phyloP scores from a whole-genome alignment of 2,797 vertebrate genomes.

The Vultur gryphus region DNA sequence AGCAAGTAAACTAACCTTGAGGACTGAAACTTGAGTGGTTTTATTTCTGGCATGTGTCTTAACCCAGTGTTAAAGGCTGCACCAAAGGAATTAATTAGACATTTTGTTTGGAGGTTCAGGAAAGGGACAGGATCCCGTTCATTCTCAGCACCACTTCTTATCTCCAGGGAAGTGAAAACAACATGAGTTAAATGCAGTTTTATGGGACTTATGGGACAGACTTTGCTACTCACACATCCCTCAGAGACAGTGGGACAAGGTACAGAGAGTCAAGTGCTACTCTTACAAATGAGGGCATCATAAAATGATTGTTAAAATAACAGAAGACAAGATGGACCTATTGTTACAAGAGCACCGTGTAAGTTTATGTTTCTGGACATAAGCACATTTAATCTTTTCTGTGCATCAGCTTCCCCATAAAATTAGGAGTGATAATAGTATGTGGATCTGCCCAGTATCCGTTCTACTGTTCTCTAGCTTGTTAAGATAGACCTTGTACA shows the following conservation, averaged over 20 bases:
- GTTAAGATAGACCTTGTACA: not conserved
- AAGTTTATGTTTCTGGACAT: not conserved
- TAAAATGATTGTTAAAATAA: not conserved
- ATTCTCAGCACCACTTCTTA: not conserved
- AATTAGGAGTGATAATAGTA: not conserved
- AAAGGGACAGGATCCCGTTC: not conserved
- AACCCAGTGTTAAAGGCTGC: not conserved
- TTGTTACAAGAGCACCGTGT: not conserved
- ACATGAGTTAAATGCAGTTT: not conserved
- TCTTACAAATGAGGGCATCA: not conserved
- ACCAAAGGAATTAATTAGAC: not conserved
- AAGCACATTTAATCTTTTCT: not conserved
- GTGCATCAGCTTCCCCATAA: not conserved
- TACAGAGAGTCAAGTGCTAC: not conserved
- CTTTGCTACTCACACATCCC: not conserved
- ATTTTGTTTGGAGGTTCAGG: not conserved
- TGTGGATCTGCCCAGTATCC: not conserved
- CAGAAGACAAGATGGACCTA: not conserved
- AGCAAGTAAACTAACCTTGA: not conserved
- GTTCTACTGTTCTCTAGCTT: not conserved
- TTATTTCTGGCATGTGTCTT: slow-evolving; percentile 1
- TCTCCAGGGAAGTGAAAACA: not conserved
- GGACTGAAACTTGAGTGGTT: not conserved
- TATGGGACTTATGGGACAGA: not conserved
- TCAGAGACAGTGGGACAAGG: not conserved